phyloP scores from a whole-genome alignment of 2,797 vertebrate genomes.

The Lophotriccus pileatus region DNA sequence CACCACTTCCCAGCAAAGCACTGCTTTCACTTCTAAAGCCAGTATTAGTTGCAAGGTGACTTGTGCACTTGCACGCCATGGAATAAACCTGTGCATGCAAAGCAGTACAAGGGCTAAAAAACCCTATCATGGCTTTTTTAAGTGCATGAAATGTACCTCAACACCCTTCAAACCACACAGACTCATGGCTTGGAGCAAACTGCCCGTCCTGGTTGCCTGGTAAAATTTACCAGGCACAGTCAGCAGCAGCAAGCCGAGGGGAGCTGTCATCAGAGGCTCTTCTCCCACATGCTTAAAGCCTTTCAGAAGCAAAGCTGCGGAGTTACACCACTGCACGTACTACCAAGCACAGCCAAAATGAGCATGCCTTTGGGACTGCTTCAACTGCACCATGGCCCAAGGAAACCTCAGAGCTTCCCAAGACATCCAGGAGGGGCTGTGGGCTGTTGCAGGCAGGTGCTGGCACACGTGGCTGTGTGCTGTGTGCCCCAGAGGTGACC shows the following conservation, averaged over 20 bases:
- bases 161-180: rapidly evolving
- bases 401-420: neutral
- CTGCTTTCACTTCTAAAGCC: neutral
- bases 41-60: neutral
- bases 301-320: rapidly evolving
- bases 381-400: rapidly evolving
- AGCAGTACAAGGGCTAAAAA: neutral
- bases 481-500: rapidly evolving
- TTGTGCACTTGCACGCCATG: rapidly evolving
- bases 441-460: neutral
- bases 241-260: neutral
- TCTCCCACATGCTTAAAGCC: neutral
- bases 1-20: neutral
- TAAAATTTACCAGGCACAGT: rapidly evolving
- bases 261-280: neutral
- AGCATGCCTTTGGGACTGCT: neutral
- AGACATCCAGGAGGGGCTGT: neutral
- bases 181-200: neutral
- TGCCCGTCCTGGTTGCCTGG: neutral
- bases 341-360: neutral
- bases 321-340: neutral
- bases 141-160: neutral
- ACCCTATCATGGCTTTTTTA: neutral
- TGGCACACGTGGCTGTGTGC: rapidly evolving
- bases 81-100: rapidly evolving